Evolutionary conservation across 2,888 invertebrate species (phyloP).

Genomic region (Drosophila prostipennis): DNA sequence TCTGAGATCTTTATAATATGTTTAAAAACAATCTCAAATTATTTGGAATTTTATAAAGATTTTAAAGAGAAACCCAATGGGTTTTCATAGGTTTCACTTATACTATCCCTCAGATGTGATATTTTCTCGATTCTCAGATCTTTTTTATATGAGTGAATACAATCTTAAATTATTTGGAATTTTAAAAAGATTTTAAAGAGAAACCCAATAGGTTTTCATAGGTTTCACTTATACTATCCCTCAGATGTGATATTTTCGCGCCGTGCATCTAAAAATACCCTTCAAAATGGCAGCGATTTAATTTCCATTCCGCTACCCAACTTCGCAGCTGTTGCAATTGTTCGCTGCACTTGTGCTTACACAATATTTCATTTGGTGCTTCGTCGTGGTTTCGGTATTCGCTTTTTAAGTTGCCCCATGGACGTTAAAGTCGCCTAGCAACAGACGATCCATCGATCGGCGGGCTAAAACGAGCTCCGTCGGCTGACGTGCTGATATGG

Average conservation of each 20-base stretch:
- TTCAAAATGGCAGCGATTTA: conserved; percentile 42
- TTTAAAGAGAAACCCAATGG: background rate
- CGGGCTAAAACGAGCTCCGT: conserved; percentile 21
- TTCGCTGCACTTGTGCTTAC: conserved; percentile 43
- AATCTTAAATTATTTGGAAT: too few species aligned
- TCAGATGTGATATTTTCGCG: conserved; percentile 4
- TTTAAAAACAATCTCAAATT: too few species aligned
- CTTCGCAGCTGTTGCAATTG: conserved; percentile 42
- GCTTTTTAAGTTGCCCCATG: conserved; percentile 35
- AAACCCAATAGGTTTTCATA: too few species aligned
- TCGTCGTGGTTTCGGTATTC: conserved; percentile 23
- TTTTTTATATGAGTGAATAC: too few species aligned
- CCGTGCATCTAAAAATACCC: conserved; percentile 41
- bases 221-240: background rate
- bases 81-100: background rate
- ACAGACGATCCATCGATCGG: conserved; percentile 12
- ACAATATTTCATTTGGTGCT: conserved; percentile 28
- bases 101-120: background rate
- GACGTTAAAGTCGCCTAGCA: conserved; percentile 23
- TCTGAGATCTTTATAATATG: too few species aligned
- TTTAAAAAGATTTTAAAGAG: background rate
- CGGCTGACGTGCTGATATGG: conserved; percentile 34
- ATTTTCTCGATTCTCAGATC: conserved; percentile 1
- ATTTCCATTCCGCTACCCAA: conserved; percentile 23
- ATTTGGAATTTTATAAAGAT: background rate